A percentile compares a stretch with the other conserved stretches of the same genome.
These are phyloP conservation scores for Gallirallus australis DNA, from an alignment of 2,797 vertebrate genomes.

Conservation along the genomic window DNA sequence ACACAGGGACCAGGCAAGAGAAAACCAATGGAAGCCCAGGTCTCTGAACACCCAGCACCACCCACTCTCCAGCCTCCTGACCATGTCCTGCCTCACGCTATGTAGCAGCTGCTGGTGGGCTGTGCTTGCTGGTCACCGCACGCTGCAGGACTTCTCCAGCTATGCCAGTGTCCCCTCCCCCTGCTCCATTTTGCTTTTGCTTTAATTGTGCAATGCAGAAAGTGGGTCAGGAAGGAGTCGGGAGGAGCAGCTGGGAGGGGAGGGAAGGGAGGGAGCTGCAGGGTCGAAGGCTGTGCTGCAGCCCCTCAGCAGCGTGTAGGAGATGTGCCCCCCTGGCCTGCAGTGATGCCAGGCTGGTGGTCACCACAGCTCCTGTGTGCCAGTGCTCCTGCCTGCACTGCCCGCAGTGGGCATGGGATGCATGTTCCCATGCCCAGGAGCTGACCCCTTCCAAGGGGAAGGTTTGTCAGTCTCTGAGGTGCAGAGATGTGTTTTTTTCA, in stretches of 20 bases:
- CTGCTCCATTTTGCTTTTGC: neutral
- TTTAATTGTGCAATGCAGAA: neutral
- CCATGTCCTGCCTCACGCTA: neutral
- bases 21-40: accelerated
- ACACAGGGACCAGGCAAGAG: accelerated
- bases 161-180: neutral
- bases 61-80: accelerated
- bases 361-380: accelerated
- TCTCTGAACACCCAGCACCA: neutral
- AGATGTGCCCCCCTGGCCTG: accelerated
- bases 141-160: accelerated
- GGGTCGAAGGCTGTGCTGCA: neutral
- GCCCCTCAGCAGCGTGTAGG: neutral
- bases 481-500: neutral
- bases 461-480: accelerated
- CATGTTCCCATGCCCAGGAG: neutral
- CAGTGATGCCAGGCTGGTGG: accelerated
- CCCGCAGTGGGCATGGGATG: accelerated
- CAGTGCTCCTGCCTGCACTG: neutral
- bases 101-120: accelerated
- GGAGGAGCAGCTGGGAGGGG: neutral
- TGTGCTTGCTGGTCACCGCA: neutral
- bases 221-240: neutral
- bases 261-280: neutral
- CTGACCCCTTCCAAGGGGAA: neutral